Evolutionary conservation across 2,888 invertebrate species (phyloP).

Genomic region (Ochropleura leucogaster): DNA sequence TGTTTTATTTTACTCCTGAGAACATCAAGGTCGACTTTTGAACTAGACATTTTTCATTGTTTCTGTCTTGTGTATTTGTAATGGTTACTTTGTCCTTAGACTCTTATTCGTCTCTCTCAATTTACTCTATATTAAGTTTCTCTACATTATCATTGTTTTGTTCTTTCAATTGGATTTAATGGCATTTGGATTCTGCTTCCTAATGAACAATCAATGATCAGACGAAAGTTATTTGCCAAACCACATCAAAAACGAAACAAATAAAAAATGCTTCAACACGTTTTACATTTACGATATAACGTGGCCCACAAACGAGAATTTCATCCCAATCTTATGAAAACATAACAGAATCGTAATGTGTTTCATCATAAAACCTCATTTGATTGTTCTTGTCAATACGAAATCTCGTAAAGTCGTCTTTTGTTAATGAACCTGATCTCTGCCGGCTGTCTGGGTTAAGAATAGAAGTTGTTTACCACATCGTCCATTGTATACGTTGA

Average conservation of each 20-base stretch:
- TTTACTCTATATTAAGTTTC: not conserved
- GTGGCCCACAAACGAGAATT: constrained; percentile 33
- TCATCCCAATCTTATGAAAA: constrained; percentile 54
- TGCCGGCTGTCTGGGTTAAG: constrained; percentile 69
- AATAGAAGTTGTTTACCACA: constrained; percentile 84
- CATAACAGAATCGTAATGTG: constrained; percentile 56
- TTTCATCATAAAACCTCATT: constrained; percentile 67
- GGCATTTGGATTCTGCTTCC: not conserved
- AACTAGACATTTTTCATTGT: constrained; percentile 17
- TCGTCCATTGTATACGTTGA: constrained; percentile 71
- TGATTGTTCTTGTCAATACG: constrained; percentile 64
- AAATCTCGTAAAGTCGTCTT: constrained; percentile 69
- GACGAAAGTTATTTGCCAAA: not conserved
- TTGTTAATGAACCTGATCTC: constrained; percentile 82
- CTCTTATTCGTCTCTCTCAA: not conserved
- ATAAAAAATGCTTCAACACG: constrained; percentile 7
- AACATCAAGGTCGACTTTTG: constrained; percentile 30
- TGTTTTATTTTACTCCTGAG: constrained; percentile 38
- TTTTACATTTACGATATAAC: constrained; percentile 36
- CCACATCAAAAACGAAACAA: not conserved
- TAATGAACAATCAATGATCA: constrained; percentile 4
- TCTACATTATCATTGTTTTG: not conserved
- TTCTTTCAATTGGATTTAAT: not conserved
- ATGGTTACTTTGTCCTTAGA: not conserved
- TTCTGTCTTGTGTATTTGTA: constrained; percentile 37